phyloP scores from a whole-genome alignment of 2,113 vertebrate species.

The Hipposideros armiger region DNA sequence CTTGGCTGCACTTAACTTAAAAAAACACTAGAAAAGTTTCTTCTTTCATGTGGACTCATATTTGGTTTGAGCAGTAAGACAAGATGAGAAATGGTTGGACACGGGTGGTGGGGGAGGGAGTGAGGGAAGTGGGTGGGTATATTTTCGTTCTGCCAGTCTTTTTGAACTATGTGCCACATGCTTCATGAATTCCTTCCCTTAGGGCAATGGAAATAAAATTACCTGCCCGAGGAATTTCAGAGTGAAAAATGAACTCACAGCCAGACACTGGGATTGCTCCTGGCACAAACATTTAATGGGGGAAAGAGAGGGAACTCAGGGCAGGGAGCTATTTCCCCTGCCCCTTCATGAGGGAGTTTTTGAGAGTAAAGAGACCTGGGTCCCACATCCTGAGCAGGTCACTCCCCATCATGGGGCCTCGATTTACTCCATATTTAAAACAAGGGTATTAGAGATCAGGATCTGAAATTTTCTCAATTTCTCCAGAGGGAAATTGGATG shows the following conservation, averaged over 20 bases:
- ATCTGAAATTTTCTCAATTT: not conserved
- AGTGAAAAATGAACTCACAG: constrained; percentile 75
- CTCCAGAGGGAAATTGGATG: not conserved
- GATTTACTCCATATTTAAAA: not conserved
- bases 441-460: not conserved
- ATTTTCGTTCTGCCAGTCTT: constrained; percentile 54
- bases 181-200: constrained; percentile 50
- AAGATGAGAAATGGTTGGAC: constrained; percentile 69
- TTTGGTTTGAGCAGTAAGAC: constrained; percentile 68
- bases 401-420: not conserved
- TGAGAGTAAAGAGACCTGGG: not conserved
- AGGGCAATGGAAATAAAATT: constrained; percentile 56
- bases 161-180: constrained; percentile 68
- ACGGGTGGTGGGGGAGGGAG: not conserved
- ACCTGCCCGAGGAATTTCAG: constrained; percentile 75
- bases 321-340: not conserved
- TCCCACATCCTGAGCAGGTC: not conserved
- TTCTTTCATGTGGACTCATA: constrained; percentile 65
- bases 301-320: not conserved
- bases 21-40: constrained; percentile 71
- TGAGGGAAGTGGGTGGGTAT: constrained; percentile 54
- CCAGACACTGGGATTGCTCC: constrained; percentile 25
- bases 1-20: constrained; percentile 75
- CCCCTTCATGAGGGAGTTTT: too few species aligned
- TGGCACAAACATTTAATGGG: constrained; percentile 31